Evolutionary conservation across 1,140 invertebrate genomes (phyloP), one percentile per base, ranked within the genome.

Genomic region (Ceratina australensis): DNA sequence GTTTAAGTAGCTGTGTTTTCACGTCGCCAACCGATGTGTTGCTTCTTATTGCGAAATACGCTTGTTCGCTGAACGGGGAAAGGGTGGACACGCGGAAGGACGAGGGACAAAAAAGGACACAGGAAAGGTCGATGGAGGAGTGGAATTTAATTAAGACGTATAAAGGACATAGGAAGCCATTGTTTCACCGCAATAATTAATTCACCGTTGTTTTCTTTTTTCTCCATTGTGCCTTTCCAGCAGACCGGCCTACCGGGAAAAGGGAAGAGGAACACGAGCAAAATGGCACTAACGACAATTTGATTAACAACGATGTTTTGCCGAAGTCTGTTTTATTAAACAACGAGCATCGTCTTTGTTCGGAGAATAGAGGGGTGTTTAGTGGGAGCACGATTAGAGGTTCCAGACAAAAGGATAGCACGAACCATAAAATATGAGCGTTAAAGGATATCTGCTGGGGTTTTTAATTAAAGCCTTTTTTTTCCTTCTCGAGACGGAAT

Each of bases 141-240:
- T 50, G 52, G 24, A 78, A 81, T 83, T 86, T 77, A 83, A 86
- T 86, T 86, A 84, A 81, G 69, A 57, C 63, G 26, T 72, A 82
- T 64, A 77, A 83, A 85, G 64, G 54, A 50, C 65, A 26, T 47
- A 50, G 28, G 82, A 24, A 64, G 47, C 57, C 68, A 85, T 82
- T 82, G 76, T 77, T 63, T 56, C 33, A 1, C 49, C 42, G 71
- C 61, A 67, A 85, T 78, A 85, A 86, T 86, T 85, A 82, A 82
- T 85, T 78, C 73, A 52, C 60, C 50, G 69, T 65, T 79, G 54
- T 69, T 81, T 69, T 65, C 67, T 49, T 52, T 74, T 22, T 56
- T 49, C 68, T 26, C 72, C 50, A 54, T 72, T 24, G 66, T 47
- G n/a, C 0, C 24, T 15, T 16, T 42, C 8, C 20, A 22, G 12